Evolutionary conservation across 2,797 vertebrate species (phyloP).

Genomic region (Epinephelus awoara): DNA sequence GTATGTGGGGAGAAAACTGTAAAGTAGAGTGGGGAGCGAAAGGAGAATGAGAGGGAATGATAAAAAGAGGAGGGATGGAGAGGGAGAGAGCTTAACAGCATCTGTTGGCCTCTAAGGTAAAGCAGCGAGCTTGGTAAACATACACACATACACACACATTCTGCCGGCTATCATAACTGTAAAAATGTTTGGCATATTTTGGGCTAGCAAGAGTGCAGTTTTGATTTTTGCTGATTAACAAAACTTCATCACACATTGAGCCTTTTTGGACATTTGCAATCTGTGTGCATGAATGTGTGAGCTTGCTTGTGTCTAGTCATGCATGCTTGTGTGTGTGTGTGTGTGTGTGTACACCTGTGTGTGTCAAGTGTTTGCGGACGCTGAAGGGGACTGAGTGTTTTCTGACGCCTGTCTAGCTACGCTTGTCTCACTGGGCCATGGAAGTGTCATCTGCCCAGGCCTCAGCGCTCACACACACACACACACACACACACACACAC

Average conservation of each 20-base stretch:
- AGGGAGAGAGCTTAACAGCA: constrained; percentile 64
- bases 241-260: constrained; percentile 1
- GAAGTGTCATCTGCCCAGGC: constrained; percentile 82
- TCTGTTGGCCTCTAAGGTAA: constrained; percentile 75
- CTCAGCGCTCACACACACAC: constrained; percentile 52
- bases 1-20: constrained; percentile 41
- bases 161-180: constrained; percentile 11
- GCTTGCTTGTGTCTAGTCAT: constrained; percentile 24
- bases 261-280: constrained; percentile 4
- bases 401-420: constrained; percentile 81
- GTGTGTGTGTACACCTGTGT: constrained; percentile 45
- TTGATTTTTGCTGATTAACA: constrained; percentile 37
- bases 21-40: constrained; percentile 33
- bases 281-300: constrained; percentile 3
- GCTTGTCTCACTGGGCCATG: constrained; percentile 82
- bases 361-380: constrained; percentile 63
- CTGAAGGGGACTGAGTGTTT: constrained; percentile 81
- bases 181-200: constrained; percentile 23
- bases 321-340: constrained; percentile 24
- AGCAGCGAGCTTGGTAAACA: constrained; percentile 27
- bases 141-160: constrained; percentile 20
- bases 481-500: background rate
- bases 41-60: constrained; percentile 27
- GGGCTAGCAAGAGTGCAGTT: background rate
- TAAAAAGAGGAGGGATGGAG: constrained; percentile 30